A percentile compares a stretch with the other conserved stretches of the same genome.
phyloP scores from a whole-genome alignment of 2,113 vertebrate species.

The Arvicanthis niloticus region DNA sequence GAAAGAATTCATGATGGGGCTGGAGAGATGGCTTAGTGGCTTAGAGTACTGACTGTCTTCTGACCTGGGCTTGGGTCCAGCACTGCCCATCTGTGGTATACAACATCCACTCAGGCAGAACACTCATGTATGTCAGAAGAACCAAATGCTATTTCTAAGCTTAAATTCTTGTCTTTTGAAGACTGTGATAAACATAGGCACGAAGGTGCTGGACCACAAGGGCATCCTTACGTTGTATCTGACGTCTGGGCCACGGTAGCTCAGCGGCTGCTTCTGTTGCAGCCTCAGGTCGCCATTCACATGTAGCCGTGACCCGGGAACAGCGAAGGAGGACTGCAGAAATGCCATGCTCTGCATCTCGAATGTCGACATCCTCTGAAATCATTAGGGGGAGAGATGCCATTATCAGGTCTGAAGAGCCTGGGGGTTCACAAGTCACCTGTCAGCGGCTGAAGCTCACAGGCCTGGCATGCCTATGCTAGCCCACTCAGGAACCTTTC shows the following conservation, averaged over 20 bases:
- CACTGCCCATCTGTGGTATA: too few species aligned
- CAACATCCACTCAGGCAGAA: background rate
- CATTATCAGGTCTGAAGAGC: background rate
- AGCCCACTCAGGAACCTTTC: background rate
- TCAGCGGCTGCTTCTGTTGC: slow-evolving; percentile 92
- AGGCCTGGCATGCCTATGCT: too few species aligned
- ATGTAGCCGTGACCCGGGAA: slow-evolving; percentile 92
- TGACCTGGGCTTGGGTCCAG: background rate
- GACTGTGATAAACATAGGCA: background rate
- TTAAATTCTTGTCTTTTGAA: slow-evolving; percentile 5
- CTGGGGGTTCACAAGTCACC: background rate
- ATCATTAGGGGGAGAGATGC: slow-evolving; percentile 40
- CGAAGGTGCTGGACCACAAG: accelerated
- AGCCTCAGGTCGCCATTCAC: slow-evolving; percentile 94
- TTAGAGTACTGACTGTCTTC: background rate
- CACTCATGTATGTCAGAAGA: background rate
- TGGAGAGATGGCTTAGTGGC: background rate
- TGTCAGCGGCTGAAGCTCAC: too few species aligned
- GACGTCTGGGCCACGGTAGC: slow-evolving; percentile 90
- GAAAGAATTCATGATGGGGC: slow-evolving; percentile 22
- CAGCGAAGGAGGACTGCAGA: slow-evolving; percentile 91
- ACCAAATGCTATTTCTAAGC: slow-evolving; percentile 18
- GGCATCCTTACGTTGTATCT: slow-evolving; percentile 92
- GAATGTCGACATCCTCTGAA: slow-evolving; percentile 95
- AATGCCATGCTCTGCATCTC: slow-evolving; percentile 97